Conservation (phyloP, 2,797 vertebrate species). For the Pseudochirops cupreus region DNA sequence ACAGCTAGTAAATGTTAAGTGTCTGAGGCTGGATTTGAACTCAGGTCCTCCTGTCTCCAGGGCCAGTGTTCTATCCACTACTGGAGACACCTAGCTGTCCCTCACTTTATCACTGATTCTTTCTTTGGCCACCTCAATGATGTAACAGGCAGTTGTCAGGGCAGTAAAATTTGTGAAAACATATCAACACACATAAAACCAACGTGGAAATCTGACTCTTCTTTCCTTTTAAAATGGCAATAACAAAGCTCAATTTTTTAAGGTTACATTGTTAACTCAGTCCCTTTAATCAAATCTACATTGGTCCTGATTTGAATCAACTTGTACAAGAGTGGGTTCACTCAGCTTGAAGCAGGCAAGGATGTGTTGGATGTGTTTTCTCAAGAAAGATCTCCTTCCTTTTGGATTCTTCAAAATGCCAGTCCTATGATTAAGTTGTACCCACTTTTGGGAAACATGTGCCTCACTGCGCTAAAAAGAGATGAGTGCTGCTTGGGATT, state of each 20-base stretch:
- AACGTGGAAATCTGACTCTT: not conserved
- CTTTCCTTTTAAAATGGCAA: constrained; percentile 43
- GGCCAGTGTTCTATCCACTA: too few relatives aligned
- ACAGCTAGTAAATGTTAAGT: too few relatives aligned
- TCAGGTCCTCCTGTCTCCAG: too few relatives aligned
- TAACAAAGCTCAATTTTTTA: constrained; percentile 3
- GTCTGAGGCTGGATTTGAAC: too few relatives aligned
- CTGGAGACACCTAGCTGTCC: too few relatives aligned
- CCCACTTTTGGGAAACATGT: constrained; percentile 42
- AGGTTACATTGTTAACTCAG: not conserved
- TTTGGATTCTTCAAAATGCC: constrained; percentile 39
- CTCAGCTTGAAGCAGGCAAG: not conserved
- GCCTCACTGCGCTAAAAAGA: not conserved
- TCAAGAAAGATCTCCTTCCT: constrained; percentile 48
- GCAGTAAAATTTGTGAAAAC: not conserved
- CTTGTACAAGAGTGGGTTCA: not conserved
- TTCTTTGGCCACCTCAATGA: not conserved
- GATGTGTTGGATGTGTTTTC: not conserved
- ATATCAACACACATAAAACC: not conserved
- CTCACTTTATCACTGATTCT: not conserved
- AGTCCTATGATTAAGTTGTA: constrained; percentile 52
- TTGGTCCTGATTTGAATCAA: not conserved
- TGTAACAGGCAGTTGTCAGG: not conserved
- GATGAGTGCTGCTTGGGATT: constrained; percentile 25
- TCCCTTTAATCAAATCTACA: not conserved